Percentiles rank a stretch among this genome's conserved stretches.
Conservation (phyloP, 2,888 invertebrate genomes). For the Meganola albula region DNA sequence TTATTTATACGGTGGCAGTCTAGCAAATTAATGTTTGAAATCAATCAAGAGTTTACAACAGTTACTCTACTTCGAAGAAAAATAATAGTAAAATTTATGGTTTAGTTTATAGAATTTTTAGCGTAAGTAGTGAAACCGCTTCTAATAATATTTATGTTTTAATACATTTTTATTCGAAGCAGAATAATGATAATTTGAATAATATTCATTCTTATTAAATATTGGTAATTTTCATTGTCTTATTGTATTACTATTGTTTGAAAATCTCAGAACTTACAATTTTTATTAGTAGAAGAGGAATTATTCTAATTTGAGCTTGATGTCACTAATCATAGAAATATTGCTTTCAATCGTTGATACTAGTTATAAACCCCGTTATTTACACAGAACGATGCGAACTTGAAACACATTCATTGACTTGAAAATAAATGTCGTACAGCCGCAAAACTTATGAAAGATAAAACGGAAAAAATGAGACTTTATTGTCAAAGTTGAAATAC, state of each 20-base stretch:
- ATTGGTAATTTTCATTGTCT: constrained; percentile 17
- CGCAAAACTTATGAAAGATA: constrained; percentile 18
- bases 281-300: constrained; percentile 47
- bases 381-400: constrained; percentile 23
- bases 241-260: constrained; percentile 20
- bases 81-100: constrained; percentile 1
- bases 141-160: not conserved
- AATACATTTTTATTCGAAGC: constrained; percentile 13
- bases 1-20: constrained; percentile 24
- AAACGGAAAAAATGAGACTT: constrained; percentile 33
- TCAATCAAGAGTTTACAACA: constrained; percentile 2
- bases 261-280: constrained; percentile 23
- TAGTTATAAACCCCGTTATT: constrained; percentile 23
- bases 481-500: constrained; percentile 56
- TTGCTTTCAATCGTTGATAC: constrained; percentile 65
- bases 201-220: constrained; percentile 6
- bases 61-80: constrained; percentile 17
- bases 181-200: constrained; percentile 2
- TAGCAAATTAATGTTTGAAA: constrained; percentile 22
- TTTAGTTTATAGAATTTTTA: not conserved
- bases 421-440: constrained; percentile 23
- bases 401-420: constrained; percentile 14
- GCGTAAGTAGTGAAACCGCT: not conserved
- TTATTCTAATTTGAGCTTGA: constrained; percentile 65
- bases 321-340: constrained; percentile 48